A percentile compares a stretch with the other conserved stretches of the same genome.
phyloP scores from a whole-genome alignment of 2,113 vertebrate genomes.

The Chinchilla lanigera region DNA sequence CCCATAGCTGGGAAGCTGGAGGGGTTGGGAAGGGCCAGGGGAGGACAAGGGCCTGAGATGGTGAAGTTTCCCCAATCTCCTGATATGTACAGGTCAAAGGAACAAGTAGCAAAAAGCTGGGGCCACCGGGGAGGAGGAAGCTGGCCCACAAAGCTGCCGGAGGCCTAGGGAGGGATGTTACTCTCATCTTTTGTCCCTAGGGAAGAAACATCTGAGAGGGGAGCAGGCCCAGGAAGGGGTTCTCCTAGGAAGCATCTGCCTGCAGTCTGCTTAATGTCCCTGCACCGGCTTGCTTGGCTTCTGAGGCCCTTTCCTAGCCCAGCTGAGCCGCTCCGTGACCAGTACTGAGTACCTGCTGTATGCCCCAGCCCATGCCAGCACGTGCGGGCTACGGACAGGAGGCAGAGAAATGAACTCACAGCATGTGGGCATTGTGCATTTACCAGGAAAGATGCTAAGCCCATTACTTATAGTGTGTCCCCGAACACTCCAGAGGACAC shows the following conservation, averaged over 20 bases:
- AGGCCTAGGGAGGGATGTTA: neutral
- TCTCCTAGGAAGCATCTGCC: neutral
- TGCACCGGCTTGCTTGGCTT: neutral
- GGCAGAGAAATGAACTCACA: neutral
- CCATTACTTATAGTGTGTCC: neutral
- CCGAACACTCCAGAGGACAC: neutral
- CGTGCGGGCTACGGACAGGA: accelerated
- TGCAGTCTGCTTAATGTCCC: neutral
- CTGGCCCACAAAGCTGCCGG: neutral
- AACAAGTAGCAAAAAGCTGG: neutral
- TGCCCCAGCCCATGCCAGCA: neutral
- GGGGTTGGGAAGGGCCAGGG: neutral
- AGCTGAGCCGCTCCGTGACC: no score
- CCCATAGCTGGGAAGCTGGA: neutral
- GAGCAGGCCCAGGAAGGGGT: neutral
- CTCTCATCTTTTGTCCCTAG: neutral
- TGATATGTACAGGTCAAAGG: neutral
- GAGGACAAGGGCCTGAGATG: no score
- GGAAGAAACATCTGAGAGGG: neutral
- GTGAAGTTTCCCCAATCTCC: neutral
- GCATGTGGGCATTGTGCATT: neutral
- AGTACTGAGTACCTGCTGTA: neutral
- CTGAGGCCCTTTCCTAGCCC: neutral
- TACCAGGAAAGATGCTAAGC: neutral
- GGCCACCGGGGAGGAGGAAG: neutral